phyloP scores from a whole-genome alignment of 2,797 vertebrate species.

The Babyrousa celebensis region DNA sequence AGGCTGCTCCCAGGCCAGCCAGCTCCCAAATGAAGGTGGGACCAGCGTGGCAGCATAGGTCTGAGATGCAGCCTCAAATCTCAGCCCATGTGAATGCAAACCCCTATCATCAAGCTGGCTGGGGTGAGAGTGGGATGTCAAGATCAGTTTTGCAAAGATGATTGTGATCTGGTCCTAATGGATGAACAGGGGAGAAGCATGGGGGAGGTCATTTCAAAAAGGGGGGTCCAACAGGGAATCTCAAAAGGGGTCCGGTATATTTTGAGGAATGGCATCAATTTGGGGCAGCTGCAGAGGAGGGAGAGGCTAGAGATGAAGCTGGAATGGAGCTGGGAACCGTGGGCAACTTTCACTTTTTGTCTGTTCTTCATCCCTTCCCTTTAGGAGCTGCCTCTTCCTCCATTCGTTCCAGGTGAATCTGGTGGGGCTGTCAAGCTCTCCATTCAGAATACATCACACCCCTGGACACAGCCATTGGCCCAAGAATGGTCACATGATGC shows the following conservation, averaged over 20 bases:
- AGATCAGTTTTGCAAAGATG: not conserved
- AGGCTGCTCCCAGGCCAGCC: conserved; percentile 69
- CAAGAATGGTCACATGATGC: not conserved
- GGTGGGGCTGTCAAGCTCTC: not conserved
- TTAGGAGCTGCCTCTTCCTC: not conserved
- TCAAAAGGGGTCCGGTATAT: not conserved
- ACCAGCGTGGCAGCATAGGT: conserved; percentile 54
- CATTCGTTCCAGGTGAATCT: not conserved
- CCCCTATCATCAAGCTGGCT: not conserved
- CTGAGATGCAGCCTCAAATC: not conserved
- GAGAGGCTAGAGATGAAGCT: not conserved
- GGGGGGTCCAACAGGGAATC: not conserved
- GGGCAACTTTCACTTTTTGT: not conserved
- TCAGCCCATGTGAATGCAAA: not conserved
- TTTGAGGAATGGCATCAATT: not conserved
- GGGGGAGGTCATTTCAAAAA: not conserved
- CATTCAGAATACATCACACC: not conserved
- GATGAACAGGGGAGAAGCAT: not conserved
- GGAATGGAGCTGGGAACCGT: not conserved
- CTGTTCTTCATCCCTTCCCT: not conserved
- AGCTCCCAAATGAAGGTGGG: conserved; percentile 59
- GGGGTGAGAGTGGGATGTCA: not conserved
- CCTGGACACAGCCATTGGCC: not conserved
- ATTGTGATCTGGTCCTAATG: not conserved
- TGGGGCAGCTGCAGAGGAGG: not conserved